Evolutionary conservation across 2,888 invertebrate species (phyloP).

Genomic region (Mythimna lalbum): DNA sequence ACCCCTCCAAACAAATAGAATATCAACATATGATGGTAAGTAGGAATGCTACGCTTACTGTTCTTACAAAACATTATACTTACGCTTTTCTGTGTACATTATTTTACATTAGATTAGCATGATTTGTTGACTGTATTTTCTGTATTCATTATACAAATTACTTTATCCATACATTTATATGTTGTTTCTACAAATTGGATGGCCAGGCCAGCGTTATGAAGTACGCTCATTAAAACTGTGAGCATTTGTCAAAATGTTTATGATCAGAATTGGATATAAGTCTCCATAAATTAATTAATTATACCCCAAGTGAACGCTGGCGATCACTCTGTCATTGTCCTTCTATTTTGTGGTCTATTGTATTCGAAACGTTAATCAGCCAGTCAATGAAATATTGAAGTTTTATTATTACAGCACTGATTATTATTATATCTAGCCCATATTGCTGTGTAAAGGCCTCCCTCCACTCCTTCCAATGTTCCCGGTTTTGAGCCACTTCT

Average conservation of each 20-base stretch:
- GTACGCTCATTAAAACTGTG: too few species aligned
- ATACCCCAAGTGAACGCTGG: too few species aligned
- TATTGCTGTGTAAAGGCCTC: too few species aligned
- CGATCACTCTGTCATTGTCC: too few species aligned
- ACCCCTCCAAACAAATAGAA: slow-evolving; percentile 89
- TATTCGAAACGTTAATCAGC: neutral
- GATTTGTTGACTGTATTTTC: slow-evolving; percentile 45
- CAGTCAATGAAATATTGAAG: neutral
- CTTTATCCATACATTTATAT: slow-evolving; percentile 4
- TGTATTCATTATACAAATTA: slow-evolving; percentile 31
- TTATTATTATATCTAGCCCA: too few species aligned
- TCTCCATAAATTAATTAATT: too few species aligned
- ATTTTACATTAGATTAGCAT: slow-evolving; percentile 54
- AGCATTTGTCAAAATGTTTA: neutral
- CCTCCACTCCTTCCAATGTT: too few species aligned
- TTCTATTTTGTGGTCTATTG: too few species aligned
- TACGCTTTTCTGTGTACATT: slow-evolving; percentile 53
- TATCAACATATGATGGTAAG: slow-evolving; percentile 90
- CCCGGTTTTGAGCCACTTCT: too few species aligned
- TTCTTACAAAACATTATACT: slow-evolving; percentile 48
- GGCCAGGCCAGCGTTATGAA: neutral
- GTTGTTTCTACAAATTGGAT: neutral
- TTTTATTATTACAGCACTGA: neutral
- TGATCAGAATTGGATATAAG: neutral
- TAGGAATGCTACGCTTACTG: slow-evolving; percentile 56